Evolutionary conservation across 2,797 vertebrate species (phyloP).

Genomic region (Oceanodroma leucorhoa): DNA sequence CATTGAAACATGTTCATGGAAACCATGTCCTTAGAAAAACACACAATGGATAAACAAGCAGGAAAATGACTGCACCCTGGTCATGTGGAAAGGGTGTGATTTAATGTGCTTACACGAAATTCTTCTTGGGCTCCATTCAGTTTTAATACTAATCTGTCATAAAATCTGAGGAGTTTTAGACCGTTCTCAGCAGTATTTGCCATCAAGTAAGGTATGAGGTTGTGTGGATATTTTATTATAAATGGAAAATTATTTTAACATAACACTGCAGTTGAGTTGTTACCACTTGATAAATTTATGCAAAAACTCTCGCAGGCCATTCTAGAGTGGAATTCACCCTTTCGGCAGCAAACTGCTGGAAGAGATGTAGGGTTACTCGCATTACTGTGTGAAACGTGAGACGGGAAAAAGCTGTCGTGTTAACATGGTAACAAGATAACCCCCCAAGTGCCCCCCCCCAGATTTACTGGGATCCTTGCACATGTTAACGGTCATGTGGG

Average conservation of each 20-base stretch:
- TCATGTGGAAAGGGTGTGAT: background rate
- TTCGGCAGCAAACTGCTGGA: background rate
- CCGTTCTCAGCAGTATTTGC: background rate
- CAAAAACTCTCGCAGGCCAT: background rate
- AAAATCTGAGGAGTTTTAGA: background rate
- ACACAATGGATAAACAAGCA: background rate
- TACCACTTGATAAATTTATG: background rate
- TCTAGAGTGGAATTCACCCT: background rate
- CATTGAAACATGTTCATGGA: background rate
- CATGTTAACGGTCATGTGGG: rapidly evolving
- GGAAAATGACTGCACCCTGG: background rate
- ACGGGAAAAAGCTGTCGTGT: rapidly evolving
- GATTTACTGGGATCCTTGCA: background rate
- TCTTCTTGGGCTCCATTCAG: background rate
- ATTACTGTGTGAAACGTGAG: background rate
- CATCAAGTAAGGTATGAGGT: background rate
- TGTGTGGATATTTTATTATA: background rate
- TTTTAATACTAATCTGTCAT: background rate
- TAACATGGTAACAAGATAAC: background rate
- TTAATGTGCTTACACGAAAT: background rate
- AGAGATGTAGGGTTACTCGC: background rate
- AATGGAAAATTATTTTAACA: background rate
- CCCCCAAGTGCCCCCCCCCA: rapidly evolving
- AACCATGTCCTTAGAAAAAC: background rate
- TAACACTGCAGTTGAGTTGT: background rate